These are phyloP conservation scores for Strigops habroptila DNA, from an alignment of 2,113 vertebrate genomes.

Conservation along the genomic window DNA sequence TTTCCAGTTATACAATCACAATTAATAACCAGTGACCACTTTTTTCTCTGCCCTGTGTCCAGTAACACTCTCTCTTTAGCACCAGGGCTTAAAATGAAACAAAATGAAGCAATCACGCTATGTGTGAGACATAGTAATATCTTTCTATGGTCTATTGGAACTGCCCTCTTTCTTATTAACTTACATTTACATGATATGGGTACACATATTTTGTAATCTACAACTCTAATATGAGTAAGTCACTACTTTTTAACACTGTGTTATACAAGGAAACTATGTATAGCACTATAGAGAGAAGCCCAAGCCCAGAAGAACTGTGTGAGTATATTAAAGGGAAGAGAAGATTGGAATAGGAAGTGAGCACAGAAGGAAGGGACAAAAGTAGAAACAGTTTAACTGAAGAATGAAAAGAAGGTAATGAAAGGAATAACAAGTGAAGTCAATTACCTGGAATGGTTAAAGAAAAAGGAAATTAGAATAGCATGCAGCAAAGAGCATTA, in stretches of 20 bases:
- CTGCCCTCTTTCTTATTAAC: neutral
- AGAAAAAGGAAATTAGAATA: neutral
- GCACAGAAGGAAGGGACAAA: neutral
- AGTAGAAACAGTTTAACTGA: neutral
- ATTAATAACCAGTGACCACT: neutral
- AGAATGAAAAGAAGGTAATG: neutral
- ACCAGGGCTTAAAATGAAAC: neutral
- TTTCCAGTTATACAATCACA: constrained; percentile 1
- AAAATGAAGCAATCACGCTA: neutral
- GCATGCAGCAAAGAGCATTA: neutral
- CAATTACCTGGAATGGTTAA: neutral
- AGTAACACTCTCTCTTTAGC: neutral
- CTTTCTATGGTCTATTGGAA: neutral
- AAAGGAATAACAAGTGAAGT: neutral
- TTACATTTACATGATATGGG: neutral
- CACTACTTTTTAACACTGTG: neutral
- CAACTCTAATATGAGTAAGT: neutral
- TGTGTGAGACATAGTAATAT: neutral
- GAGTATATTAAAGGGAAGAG: neutral
- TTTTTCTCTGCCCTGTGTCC: neutral
- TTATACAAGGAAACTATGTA: neutral
- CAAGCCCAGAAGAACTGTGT: neutral
- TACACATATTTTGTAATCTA: neutral
- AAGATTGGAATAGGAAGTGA: neutral
- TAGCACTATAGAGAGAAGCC: neutral